A percentile compares a stretch with the other conserved stretches of the same genome.
phyloP scores from a whole-genome alignment of 2,113 vertebrate species.

The Platichthys flesus region DNA sequence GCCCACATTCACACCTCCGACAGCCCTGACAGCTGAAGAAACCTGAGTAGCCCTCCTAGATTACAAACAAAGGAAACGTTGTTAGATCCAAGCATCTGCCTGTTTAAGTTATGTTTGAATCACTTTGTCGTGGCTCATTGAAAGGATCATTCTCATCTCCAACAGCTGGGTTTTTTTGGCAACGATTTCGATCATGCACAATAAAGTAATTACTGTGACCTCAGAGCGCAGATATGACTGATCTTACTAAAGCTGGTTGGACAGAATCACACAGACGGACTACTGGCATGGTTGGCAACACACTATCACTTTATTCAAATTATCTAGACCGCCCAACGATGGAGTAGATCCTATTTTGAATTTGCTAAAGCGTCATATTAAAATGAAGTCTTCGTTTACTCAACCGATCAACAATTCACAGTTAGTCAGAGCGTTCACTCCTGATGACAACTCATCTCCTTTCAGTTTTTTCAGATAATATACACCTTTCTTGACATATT shows the following conservation, averaged over 20 bases:
- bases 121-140: not conserved
- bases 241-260: not conserved
- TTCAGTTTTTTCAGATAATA: too few species aligned
- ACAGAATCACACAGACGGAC: not conserved
- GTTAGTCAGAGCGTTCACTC: not conserved
- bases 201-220: not conserved
- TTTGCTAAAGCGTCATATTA: not conserved
- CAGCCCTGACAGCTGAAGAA: conserved; percentile 85
- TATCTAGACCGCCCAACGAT: not conserved
- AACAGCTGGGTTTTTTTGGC: not conserved
- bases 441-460: too few species aligned
- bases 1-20: conserved; percentile 82
- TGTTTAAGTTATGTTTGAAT: conserved; percentile 4
- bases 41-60: conserved; percentile 83
- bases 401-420: not conserved
- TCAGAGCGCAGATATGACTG: not conserved
- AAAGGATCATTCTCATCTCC: not conserved
- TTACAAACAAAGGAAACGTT: conserved; percentile 30
- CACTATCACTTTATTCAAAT: too few species aligned
- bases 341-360: not conserved
- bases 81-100: conserved; percentile 1
- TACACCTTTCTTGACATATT: too few species aligned
- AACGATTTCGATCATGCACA: not conserved
- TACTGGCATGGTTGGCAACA: too few species aligned
- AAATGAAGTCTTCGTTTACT: not conserved